Conservation (phyloP, 2,113 vertebrate species). For the Epinephelus moara region DNA sequence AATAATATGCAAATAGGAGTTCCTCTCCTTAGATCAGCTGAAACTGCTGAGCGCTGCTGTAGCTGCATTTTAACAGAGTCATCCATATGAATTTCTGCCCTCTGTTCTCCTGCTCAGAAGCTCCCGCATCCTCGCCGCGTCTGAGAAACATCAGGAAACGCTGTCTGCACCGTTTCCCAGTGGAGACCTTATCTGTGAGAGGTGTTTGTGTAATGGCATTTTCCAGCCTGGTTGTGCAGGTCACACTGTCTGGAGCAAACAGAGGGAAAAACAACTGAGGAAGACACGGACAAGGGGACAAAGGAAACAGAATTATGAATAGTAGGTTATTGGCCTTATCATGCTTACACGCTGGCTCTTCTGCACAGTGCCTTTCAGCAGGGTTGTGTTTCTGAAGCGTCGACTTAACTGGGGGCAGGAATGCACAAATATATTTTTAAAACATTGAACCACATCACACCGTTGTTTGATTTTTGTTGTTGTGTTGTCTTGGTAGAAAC, state of each 20-base stretch:
- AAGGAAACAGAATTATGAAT: slow-evolving; percentile 50
- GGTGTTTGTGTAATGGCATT: slow-evolving; percentile 56
- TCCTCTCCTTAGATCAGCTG: slow-evolving; percentile 56
- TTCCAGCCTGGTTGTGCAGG: slow-evolving; percentile 53
- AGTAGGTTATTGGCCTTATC: slow-evolving; percentile 59
- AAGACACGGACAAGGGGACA: slow-evolving; percentile 15
- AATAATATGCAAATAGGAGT: slow-evolving; percentile 58
- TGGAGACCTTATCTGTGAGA: slow-evolving; percentile 69
- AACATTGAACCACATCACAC: slow-evolving; percentile 18
- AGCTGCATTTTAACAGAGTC: slow-evolving; percentile 53
- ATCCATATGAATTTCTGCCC: slow-evolving; percentile 54
- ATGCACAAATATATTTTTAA: slow-evolving; percentile 16
- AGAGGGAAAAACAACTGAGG: slow-evolving; percentile 23
- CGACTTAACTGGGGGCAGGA: slow-evolving; percentile 45
- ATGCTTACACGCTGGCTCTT: slow-evolving; percentile 57
- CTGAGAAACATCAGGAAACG: slow-evolving; percentile 62
- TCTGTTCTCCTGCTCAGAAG: slow-evolving; percentile 26
- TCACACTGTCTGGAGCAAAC: slow-evolving; percentile 63
- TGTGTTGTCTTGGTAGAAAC: slow-evolving; percentile 58
- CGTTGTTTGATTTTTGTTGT: slow-evolving; percentile 52
- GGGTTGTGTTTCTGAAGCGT: slow-evolving; percentile 32
- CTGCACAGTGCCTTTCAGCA: slow-evolving; percentile 56
- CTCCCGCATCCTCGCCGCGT: slow-evolving; percentile 27
- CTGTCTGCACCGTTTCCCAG: slow-evolving; percentile 45
- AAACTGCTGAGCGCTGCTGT: slow-evolving; percentile 40